Conservation (phyloP, 2,888 invertebrate species). For the Lasioglossum villosulum region DNA sequence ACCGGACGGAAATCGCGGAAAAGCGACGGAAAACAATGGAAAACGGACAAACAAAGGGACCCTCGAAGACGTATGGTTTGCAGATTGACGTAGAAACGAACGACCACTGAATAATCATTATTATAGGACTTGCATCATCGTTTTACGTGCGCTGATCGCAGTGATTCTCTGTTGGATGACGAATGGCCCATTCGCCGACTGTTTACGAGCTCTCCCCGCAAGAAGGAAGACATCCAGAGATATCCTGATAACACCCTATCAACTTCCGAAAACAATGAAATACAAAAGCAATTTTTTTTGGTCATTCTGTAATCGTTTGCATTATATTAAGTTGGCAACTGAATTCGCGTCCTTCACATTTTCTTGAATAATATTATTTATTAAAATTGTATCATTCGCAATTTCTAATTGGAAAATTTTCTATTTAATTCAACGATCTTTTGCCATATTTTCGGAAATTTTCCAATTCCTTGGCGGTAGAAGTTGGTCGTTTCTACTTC, state of each 20-base stretch:
- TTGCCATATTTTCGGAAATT: too few species aligned
- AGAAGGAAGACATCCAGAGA: neutral
- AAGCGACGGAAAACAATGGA: slow-evolving; percentile 23
- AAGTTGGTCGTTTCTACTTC: too few species aligned
- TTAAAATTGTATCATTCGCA: too few species aligned
- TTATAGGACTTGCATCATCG: slow-evolving; percentile 74
- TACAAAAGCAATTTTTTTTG: neutral
- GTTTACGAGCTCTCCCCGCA: slow-evolving; percentile 43
- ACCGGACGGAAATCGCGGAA: neutral
- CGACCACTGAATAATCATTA: slow-evolving; percentile 71
- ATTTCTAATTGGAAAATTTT: too few species aligned
- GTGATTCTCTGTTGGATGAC: slow-evolving; percentile 36
- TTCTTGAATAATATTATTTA: neutral
- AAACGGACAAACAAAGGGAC: slow-evolving; percentile 63
- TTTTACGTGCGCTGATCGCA: slow-evolving; percentile 36
- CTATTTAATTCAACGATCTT: too few species aligned
- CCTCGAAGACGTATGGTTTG: slow-evolving; percentile 56
- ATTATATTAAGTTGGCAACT: neutral
- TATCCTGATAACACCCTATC: neutral
- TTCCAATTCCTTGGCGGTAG: too few species aligned
- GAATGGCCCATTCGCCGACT: slow-evolving; percentile 29
- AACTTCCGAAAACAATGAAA: neutral
- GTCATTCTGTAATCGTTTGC: neutral
- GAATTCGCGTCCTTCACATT: neutral
- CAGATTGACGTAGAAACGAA: slow-evolving; percentile 60